phyloP scores from a whole-genome alignment of 2,113 vertebrate species.

The Mohoua ochrocephala region DNA sequence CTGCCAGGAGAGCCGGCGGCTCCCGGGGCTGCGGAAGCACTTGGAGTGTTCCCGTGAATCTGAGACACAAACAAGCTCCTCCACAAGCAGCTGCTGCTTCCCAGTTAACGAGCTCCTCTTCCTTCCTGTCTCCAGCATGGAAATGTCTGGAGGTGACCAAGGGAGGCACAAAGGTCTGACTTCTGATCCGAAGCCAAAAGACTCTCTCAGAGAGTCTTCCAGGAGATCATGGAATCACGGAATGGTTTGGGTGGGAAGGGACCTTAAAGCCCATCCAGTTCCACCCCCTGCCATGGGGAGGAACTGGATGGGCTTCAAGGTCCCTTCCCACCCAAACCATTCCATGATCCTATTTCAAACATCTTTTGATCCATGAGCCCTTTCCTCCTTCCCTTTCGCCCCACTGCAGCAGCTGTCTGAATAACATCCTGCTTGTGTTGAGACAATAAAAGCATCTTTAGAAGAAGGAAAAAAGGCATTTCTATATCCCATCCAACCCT shows the following conservation, averaged over 20 bases:
- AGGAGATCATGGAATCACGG: neutral
- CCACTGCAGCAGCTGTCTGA: neutral
- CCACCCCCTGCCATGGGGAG: rapidly evolving
- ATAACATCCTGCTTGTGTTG: neutral
- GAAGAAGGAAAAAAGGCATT: neutral
- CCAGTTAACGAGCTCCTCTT: neutral
- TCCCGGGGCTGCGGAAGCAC: neutral
- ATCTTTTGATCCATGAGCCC: neutral
- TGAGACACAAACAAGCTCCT: neutral
- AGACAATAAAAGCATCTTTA: neutral
- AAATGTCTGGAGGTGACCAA: neutral
- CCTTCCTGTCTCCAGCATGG: conserved; percentile 20
- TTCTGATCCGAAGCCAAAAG: neutral
- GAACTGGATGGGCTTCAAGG: neutral
- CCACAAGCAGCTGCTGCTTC: neutral
- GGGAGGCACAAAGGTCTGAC: neutral
- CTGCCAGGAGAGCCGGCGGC: neutral
- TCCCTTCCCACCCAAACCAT: neutral
- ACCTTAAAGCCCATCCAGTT: neutral
- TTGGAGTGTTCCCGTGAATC: neutral
- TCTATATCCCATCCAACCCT: neutral
- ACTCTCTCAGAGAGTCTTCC: neutral
- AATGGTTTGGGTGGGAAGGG: neutral
- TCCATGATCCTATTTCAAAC: neutral
- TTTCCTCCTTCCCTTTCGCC: neutral